Evolutionary conservation across 2,797 vertebrate species (phyloP).

Genomic region (Gadopsis marmoratus): DNA sequence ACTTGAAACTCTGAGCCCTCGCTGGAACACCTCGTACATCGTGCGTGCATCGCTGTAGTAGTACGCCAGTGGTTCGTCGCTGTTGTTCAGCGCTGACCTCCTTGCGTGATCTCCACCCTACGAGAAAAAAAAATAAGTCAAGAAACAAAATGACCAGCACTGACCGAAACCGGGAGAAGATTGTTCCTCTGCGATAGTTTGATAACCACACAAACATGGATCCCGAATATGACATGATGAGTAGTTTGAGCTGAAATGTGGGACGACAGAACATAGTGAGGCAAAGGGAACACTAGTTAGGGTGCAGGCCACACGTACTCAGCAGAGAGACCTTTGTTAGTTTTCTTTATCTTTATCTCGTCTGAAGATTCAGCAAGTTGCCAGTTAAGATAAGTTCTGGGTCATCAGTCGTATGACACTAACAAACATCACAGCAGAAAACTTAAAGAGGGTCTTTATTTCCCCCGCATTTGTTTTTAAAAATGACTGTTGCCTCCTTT

Average conservation of each 20-base stretch:
- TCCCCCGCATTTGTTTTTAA: background rate
- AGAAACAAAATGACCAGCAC: background rate
- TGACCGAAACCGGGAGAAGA: background rate
- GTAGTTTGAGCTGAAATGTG: conserved; percentile 2
- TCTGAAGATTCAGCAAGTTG: background rate
- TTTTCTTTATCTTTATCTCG: background rate
- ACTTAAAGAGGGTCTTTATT: background rate
- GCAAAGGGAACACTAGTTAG: background rate
- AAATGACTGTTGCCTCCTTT: background rate
- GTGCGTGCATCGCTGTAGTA: conserved; percentile 91
- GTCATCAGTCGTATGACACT: background rate
- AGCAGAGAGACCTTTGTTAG: background rate
- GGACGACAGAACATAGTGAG: background rate
- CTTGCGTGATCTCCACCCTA: conserved; percentile 88
- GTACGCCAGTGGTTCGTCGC: conserved; percentile 76
- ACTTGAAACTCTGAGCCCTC: conserved; percentile 93
- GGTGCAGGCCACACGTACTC: too few relatives aligned
- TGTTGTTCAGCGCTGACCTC: conserved; percentile 85
- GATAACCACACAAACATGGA: background rate
- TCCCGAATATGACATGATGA: too few relatives aligned
- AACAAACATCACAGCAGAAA: background rate
- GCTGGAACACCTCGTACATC: conserved; percentile 89
- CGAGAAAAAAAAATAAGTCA: conserved; percentile 1
- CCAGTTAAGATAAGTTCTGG: background rate
- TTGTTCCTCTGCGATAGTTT: background rate